Percentiles rank a stretch among this genome's conserved stretches.
Evolutionary conservation across 2,888 invertebrate species (phyloP).

Genomic region (Melieria crassipennis): DNA sequence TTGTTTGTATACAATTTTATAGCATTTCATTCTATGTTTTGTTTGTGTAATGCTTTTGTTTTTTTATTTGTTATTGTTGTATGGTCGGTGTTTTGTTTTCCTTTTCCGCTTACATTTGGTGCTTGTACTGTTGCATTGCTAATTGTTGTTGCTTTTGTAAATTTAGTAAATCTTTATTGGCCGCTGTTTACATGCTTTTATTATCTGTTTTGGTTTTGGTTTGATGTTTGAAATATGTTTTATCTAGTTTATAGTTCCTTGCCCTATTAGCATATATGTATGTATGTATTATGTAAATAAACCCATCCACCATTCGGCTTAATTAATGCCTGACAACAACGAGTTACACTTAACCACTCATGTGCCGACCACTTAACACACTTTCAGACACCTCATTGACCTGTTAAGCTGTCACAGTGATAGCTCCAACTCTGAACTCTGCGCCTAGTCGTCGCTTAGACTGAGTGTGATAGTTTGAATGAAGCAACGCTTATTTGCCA

Average conservation of each 20-base stretch:
- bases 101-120: background rate
- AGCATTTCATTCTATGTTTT: background rate
- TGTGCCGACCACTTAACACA: background rate
- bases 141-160: background rate
- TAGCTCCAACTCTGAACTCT: no score
- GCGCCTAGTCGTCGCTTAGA: no score
- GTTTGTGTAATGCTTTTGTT: background rate
- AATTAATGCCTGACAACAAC: background rate
- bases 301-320: background rate
- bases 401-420: no score
- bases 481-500: no score
- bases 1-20: constrained; percentile 1
- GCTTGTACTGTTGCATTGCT: background rate
- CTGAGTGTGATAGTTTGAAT: no score
- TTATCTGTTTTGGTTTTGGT: constrained; percentile 1
- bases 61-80: constrained; percentile 25
- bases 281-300: background rate
- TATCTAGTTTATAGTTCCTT: background rate
- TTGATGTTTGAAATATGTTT: background rate
- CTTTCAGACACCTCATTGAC: background rate
- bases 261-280: background rate
- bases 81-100: constrained; percentile 5
- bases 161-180: background rate
- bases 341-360: background rate
- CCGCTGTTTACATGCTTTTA: background rate